A percentile compares a stretch with the other conserved stretches of the same genome.
phyloP scores from a whole-genome alignment of 2,797 vertebrate species.

The Sarcophilus harrisii region DNA sequence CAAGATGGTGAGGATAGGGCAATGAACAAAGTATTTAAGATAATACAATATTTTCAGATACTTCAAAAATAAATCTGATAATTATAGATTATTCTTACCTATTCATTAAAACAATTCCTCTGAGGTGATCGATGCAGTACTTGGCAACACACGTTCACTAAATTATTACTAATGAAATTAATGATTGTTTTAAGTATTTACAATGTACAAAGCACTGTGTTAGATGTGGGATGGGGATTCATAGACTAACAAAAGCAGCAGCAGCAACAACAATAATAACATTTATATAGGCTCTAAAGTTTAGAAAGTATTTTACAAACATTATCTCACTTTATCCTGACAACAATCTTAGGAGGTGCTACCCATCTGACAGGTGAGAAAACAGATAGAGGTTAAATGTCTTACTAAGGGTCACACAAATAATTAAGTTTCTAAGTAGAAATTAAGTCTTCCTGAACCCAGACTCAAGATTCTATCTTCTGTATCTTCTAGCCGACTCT shows the following conservation, averaged over 20 bases:
- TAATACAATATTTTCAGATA: not conserved
- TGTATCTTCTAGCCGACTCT: not conserved
- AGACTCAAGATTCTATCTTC: not conserved
- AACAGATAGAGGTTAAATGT: not conserved
- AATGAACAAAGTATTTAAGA: not conserved
- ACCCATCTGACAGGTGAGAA: not conserved
- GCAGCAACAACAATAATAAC: not conserved
- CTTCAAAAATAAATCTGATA: not conserved
- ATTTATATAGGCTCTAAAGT: not conserved
- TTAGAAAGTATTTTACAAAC: not conserved
- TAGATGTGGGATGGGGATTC: not conserved
- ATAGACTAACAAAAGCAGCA: not conserved
- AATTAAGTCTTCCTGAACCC: not conserved
- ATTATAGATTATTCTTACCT: not conserved
- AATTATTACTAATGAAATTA: not conserved
- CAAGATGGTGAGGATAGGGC: not conserved
- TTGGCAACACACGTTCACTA: not conserved
- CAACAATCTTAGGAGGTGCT: not conserved
- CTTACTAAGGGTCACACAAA: not conserved
- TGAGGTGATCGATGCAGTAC: not conserved
- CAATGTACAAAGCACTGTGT: not conserved
- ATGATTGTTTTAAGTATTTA: not conserved
- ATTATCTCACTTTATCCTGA: not conserved
- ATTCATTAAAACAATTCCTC: not conserved
- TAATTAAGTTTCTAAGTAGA: not conserved